Evolutionary conservation across 2,113 vertebrate genomes (phyloP), one percentile per base, ranked within the genome.

Genomic region (Oryzias curvinotus): DNA sequence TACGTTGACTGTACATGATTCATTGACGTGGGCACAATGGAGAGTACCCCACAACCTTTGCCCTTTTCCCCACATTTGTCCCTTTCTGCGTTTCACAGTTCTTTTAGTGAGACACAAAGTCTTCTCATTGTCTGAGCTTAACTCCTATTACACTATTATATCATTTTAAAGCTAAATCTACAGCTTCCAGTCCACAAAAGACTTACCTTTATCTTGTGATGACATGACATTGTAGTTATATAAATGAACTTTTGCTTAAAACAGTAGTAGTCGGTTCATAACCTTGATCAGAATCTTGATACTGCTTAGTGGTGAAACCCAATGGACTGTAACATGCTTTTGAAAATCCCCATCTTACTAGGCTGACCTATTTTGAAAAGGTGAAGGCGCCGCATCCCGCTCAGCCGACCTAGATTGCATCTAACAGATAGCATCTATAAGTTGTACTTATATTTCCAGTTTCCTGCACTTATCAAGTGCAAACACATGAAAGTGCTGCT

Each of bases 341-440:
- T 73, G 71, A 78, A 72, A 74, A 28, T 47, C 55, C 57, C 62
- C 50, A 19, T 23, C 23, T 77, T 36, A 64, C 83, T 82, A 82
- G 52, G 72, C 30, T 91, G 91, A 89, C 91, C 91, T 83, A 91
- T 87, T 92, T 91, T 78, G 73, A 60, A 88, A 88, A 84, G 79
- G 83, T 85, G 83, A 90, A 77, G 73, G 78, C 61, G 76, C 71
- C 82, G 82, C 68, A 84, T 78, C 72, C 65, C 74, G 68, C 81
- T 77, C 78, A 73, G 68, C 63, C 88, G 90, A 88, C 87, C 91
- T 89, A 91, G 66, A 88, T 87, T 80, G 71, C 53, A 52, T 19
- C 28, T 1, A 36, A 36, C 36, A 10, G 36, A 36, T 36, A 54
- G 65, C 47, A 71, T 75, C 62, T 58, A 59, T 15, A 57, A 65